Evolutionary conservation across 2,888 invertebrate genomes (phyloP), one percentile per base, ranked within the genome.

Genomic region (Ceriagrion tenellum): DNA sequence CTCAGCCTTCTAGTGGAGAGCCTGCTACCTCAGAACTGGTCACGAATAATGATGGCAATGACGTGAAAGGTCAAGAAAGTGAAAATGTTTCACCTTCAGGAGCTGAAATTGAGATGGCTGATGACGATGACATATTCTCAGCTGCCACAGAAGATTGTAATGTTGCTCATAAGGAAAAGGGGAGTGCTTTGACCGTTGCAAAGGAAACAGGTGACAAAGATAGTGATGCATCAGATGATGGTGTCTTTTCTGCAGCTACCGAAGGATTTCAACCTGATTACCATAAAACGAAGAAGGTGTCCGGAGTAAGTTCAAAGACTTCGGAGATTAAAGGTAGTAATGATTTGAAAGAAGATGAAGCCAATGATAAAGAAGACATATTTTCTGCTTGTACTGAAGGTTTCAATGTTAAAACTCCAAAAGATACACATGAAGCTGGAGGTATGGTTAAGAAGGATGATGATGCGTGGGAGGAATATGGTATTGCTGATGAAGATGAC

Each of bases 221-320:
- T 93, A 26, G 35, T 47, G 47, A 35, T 55, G 81, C 13, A 35
- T 16, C 30, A 6, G 35, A 35, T 81, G 81, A 81, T 0, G n/a
- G 20, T 0, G 93, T 93, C n/a, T 93, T 93, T 93, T 63, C 69
- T 40, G 69, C 69, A 40, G 93, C 40, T 40, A 93, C 93, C 13
- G 63, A 93, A 69, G 93, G 26, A 16, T 93, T 40, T 74, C 47
- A 69, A n/a, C 0, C 12, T 16, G 55, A 26, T 16, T 23, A 10
- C 18, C 69, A n/a, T 40, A 69, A 74, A 69, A 69, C 69, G 47
- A 69, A 10, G 59, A 12, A 20, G 59, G 59, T 20, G 13, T 35
- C 63, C 26, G 40, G 40, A 59, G 13, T 18, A 59, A 30, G 13
- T 30, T 20, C 47, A 35, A 18, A 93, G 8, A 69, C 8, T n/a